Percentiles rank a stretch among this genome's conserved stretches.
Conservation (phyloP, 2,113 vertebrate genomes). For the Strix aluco region DNA sequence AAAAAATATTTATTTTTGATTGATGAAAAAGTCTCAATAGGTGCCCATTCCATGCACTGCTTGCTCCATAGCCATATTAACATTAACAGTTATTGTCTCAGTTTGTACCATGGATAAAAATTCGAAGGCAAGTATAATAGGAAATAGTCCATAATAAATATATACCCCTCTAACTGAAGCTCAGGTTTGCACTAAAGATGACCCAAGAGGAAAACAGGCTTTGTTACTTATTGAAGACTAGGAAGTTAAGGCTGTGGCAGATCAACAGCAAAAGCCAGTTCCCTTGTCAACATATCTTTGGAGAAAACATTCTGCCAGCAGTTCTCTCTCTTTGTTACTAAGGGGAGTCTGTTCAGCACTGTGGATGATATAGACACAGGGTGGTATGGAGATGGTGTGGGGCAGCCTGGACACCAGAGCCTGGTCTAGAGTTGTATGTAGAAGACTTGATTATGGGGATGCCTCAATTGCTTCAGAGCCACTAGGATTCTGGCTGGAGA, state of each 20-base stretch:
- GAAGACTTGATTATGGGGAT: not conserved
- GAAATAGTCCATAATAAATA: not conserved
- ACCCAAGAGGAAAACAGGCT: not conserved
- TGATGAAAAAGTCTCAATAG: not conserved
- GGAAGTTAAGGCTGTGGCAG: not conserved
- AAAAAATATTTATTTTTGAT: not conserved
- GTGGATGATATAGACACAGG: not conserved
- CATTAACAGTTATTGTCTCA: not conserved
- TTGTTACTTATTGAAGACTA: not conserved
- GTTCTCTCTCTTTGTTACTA: not conserved
- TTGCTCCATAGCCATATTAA: not conserved
- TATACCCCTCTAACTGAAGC: not conserved
- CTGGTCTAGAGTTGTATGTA: not conserved
- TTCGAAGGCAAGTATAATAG: not conserved
- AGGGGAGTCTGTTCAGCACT: not conserved
- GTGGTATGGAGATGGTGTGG: not conserved
- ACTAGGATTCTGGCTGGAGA: not conserved
- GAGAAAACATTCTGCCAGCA: not conserved
- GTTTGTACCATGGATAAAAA: not conserved
- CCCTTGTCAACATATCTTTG: rapidly evolving
- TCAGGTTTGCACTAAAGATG: not conserved
- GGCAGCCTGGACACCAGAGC: not conserved
- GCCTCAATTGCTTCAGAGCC: not conserved
- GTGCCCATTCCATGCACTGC: not conserved
- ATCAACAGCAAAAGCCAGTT: not conserved